phyloP scores from a whole-genome alignment of 2,888 invertebrate genomes.

The Argyresthia albistria region DNA sequence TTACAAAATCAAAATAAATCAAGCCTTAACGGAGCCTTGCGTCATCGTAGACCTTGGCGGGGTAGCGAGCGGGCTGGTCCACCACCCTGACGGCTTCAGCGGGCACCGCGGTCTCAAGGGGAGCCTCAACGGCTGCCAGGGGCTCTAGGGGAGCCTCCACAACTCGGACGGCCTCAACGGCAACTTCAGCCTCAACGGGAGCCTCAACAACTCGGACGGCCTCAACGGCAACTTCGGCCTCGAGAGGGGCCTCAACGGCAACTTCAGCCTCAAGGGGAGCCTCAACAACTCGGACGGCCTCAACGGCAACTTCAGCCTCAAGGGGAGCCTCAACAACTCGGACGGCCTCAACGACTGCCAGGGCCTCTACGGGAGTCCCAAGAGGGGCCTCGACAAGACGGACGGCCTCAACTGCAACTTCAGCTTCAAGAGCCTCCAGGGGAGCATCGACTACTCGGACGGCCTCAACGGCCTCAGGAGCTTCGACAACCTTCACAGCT shows the following conservation, averaged over 20 bases:
- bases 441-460: background rate
- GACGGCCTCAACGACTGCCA: background rate
- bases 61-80: no score
- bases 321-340: background rate
- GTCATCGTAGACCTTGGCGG: background rate
- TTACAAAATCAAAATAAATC: no score
- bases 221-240: no score
- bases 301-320: background rate
- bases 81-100: background rate
- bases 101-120: background rate
- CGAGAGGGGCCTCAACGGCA: background rate
- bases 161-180: background rate
- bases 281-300: background rate
- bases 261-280: background rate
- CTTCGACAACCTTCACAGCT: conserved; percentile 3
- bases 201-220: no score
- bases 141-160: background rate
- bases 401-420: background rate
- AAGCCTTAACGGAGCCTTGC: background rate
- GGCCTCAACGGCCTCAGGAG: background rate
- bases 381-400: background rate
- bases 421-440: background rate
- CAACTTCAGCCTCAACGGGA: no score
- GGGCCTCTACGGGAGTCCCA: background rate
- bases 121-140: background rate